Evolutionary conservation across 2,113 vertebrate genomes (phyloP), one percentile per base, ranked within the genome.

Genomic region (Euleptes europaea): DNA sequence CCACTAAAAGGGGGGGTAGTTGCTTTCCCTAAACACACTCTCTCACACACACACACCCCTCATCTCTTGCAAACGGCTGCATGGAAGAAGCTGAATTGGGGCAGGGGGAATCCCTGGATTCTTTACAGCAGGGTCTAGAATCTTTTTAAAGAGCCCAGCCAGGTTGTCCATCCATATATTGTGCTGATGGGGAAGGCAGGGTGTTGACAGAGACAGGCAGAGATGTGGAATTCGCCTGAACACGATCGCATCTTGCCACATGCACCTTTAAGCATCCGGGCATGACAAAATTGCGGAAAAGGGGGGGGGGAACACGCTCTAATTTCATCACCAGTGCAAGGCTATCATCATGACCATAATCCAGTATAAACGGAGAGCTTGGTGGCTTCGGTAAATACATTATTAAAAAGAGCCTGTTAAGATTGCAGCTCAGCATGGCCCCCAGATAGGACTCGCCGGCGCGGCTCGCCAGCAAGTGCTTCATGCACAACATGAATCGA

Each of bases 351-450:
- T 57, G 23, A 84, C 84, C 81, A 86, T 92, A 93, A 94, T 91
- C 90, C 88, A 84, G 84, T 71, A 38, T 80, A 82, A 91, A 90
- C 92, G 84, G 79, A 78, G 84, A 93, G 82, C 89, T 91, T 87
- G 92, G 80, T 87, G 91, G 91, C 87, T 35, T 79, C 92, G 86
- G 86, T 87, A 91, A 93, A 94, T 91, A 88, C 79, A 85, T 93
- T 88, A 89, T 33, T 82, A 70, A 88, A 88, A 63, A 72, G 78
- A 93, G 63, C 76, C 86, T 85, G 82, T 93, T 83, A 82, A 87
- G 86, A 93, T 85, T 80, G 88, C 1, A 0, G 78, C 84, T 78
- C 88, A 78, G 73, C 1, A 73, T 33, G 82, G 78, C 66, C 21
- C 89, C 86, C 35, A 19, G 73, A 69, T 79, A 47, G 23, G 38